Percentiles rank a stretch among this genome's conserved stretches.
Evolutionary conservation across 1,140 invertebrate genomes (phyloP).

Genomic region (Leptinotarsa texana): DNA sequence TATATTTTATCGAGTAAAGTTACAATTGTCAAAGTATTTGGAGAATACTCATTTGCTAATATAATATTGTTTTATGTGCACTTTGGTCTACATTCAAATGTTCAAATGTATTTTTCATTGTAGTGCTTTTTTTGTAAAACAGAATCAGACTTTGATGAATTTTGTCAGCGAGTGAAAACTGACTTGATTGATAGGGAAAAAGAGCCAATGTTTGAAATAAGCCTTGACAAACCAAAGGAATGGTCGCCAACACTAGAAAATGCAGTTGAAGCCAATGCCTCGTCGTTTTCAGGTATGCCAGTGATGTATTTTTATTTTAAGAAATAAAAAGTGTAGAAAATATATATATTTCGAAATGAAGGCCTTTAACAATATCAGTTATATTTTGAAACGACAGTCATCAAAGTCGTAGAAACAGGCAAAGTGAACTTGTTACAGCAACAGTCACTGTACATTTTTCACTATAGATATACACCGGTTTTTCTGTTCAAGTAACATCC

Average conservation of each 20-base stretch:
- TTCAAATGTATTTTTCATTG: conserved; percentile 45
- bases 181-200: conserved; percentile 69
- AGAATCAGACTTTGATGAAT: conserved; percentile 79
- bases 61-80: too few species aligned
- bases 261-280: conserved; percentile 32
- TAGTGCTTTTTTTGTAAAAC: conserved; percentile 90
- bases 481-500: too few species aligned
- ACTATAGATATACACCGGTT: too few species aligned
- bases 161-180: conserved; percentile 72
- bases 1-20: too few species aligned
- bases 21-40: too few species aligned
- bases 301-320: background rate
- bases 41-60: too few species aligned
- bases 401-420: too few species aligned
- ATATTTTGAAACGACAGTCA: background rate
- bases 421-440: too few species aligned
- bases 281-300: conserved; percentile 24
- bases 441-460: too few species aligned
- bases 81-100: background rate
- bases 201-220: conserved; percentile 82
- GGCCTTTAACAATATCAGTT: background rate
- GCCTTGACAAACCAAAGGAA: conserved; percentile 69
- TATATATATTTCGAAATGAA: background rate
- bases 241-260: conserved; percentile 61
- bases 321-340: background rate